These are phyloP conservation scores for Trissolcus brochymenae DNA, from an alignment of 2,888 invertebrate species.

Conservation along the genomic window DNA sequence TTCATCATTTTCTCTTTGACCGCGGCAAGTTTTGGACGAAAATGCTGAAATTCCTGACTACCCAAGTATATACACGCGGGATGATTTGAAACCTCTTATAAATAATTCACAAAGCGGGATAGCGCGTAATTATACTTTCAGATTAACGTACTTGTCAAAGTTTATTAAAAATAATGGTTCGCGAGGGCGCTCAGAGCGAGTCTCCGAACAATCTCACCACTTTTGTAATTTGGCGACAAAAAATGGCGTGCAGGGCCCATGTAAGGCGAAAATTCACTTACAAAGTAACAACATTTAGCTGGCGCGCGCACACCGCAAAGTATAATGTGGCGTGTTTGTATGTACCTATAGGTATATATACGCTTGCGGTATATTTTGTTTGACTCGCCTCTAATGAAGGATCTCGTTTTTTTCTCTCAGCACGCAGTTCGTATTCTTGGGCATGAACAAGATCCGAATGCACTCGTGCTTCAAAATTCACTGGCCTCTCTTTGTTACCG, in stretches of 20 bases:
- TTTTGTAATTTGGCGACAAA: conserved; percentile 30
- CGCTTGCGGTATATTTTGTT: conserved; percentile 28
- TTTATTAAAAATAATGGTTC: conserved; percentile 44
- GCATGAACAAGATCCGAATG: conserved; percentile 49
- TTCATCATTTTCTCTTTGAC: background rate
- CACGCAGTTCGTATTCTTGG: conserved; percentile 40
- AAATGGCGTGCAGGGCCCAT: conserved; percentile 21
- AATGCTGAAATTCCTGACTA: conserved; percentile 3
- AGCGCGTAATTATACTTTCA: conserved; percentile 42
- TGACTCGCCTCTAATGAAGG: conserved; percentile 44
- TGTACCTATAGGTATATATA: too few relatives aligned
- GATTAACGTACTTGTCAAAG: conserved; percentile 32
- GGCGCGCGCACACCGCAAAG: conserved; percentile 7
- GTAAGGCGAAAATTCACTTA: conserved; percentile 44
- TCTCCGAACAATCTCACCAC: conserved; percentile 25
- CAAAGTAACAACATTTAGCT: conserved; percentile 43
- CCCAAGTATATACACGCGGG: conserved; percentile 6
- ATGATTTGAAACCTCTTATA: conserved; percentile 33
- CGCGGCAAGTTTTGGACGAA: background rate
- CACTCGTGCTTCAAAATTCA: conserved; percentile 37
- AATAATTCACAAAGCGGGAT: conserved; percentile 49
- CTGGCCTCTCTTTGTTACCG: too few relatives aligned
- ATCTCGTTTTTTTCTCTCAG: conserved; percentile 43
- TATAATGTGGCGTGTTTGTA: conserved; percentile 43
- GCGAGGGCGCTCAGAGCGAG: conserved; percentile 28